Evolutionary conservation across 2,113 vertebrate genomes (phyloP).

Genomic region (Leptobrachium ailaonicum): DNA sequence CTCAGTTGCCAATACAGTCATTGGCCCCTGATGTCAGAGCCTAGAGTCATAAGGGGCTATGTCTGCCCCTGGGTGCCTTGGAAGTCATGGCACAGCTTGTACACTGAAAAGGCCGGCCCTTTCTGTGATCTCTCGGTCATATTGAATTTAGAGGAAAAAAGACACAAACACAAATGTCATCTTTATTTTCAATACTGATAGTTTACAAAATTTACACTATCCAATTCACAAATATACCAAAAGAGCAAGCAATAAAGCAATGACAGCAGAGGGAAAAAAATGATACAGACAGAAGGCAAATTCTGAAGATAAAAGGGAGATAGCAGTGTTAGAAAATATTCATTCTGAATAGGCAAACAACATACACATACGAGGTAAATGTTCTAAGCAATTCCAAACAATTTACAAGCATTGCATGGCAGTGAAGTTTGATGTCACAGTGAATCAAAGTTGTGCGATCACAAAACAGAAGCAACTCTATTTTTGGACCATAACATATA

Average conservation of each 20-base stretch:
- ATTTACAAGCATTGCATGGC: constrained; percentile 15
- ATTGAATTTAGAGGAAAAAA: neutral
- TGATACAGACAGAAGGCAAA: neutral
- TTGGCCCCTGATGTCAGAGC: no score
- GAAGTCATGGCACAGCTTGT: no score
- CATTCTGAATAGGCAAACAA: constrained; percentile 6
- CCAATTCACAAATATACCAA: constrained; percentile 64
- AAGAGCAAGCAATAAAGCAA: constrained; percentile 14
- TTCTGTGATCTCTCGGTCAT: no score
- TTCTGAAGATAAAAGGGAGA: neutral
- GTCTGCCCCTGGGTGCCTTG: no score
- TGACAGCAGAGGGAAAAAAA: neutral
- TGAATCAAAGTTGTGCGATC: constrained; percentile 33
- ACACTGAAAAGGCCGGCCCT: no score
- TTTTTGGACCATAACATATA: no score
- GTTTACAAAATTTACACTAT: constrained; percentile 71
- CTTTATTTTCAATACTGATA: constrained; percentile 73
- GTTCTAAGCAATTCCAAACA: neutral
- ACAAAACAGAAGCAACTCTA: constrained; percentile 30
- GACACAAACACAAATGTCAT: constrained; percentile 61
- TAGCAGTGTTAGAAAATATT: constrained; percentile 2
- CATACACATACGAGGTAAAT: neutral
- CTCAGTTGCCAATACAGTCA: no score
- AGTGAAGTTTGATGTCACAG: constrained; percentile 46
- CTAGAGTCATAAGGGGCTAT: no score